Evolutionary conservation across 2,888 invertebrate genomes (phyloP), one percentile per base, ranked within the genome.

Genomic region (Acronicta aceris): DNA sequence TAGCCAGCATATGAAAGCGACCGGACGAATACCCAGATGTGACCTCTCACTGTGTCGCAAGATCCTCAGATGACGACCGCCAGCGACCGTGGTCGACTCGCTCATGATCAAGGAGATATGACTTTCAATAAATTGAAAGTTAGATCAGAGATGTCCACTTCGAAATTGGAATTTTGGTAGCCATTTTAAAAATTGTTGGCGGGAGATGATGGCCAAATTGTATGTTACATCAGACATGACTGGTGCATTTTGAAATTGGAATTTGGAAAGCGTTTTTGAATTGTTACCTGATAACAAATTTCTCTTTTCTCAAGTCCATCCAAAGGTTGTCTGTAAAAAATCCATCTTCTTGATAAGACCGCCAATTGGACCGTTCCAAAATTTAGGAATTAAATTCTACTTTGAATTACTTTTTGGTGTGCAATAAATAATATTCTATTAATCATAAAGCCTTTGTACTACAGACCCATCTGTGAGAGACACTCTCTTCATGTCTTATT

Each of bases 41-140:
- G 71, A 74, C 78, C 78, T 71, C 75, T 74, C 60, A 59, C 57
- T 63, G n/a, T 74, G 63, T 69, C 59, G 71, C 43, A 40, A 30
- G 49, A 45, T 30, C 38, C 13, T 40, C 38, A 36, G 56, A 40
- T 42, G 43, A 54, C 42, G 46, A 50, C 49, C 72, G 45, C n/a
- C 25, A 21, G 43, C 48, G 59, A 21, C 58, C 63, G 52, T 59
- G 63, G 58, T 51, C 38, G 7, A 38, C 38, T n/a, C 49, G n/a
- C 60, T 59, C 65, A 68, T 61, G 62, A 74, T 65, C 78, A 76
- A 71, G 75, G 71, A 76, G 71, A 63, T 41, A 72, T 45, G 40
- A 71, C 78, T 76, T 76, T 77, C 75, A 58, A 77, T 74, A 61
- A 54, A 65, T 74, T 74, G 59, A 65, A 77, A 68, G 61, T 65